Conservation (phyloP, 2,113 vertebrate species). For the Epinephelus lanceolatus region DNA sequence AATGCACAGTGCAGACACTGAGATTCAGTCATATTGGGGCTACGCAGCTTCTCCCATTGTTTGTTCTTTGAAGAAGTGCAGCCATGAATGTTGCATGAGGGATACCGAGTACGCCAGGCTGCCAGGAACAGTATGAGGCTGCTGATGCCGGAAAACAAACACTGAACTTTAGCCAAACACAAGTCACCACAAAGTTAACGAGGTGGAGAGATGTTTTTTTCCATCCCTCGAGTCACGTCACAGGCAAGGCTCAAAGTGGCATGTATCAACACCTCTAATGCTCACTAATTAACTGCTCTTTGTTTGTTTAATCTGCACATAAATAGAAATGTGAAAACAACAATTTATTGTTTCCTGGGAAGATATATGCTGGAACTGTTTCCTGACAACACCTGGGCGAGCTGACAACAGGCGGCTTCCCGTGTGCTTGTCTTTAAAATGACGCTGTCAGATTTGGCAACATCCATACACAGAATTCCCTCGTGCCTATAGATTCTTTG, state of each 20-base stretch:
- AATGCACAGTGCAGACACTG: neutral
- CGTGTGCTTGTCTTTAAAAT: too few relatives aligned
- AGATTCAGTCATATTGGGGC: conserved; percentile 1
- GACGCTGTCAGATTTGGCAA: too few relatives aligned
- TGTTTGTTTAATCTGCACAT: too few relatives aligned
- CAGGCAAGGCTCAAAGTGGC: neutral
- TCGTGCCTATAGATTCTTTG: too few relatives aligned
- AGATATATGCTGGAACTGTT: too few relatives aligned
- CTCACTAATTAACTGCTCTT: neutral
- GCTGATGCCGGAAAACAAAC: conserved; percentile 31
- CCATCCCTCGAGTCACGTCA: neutral
- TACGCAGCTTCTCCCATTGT: neutral
- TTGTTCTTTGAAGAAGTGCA: conserved; percentile 33
- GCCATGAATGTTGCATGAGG: conserved; percentile 58
- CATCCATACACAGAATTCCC: too few relatives aligned
- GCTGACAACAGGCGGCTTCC: too few relatives aligned
- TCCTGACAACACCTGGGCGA: too few relatives aligned
- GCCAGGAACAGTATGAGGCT: conserved; percentile 2
- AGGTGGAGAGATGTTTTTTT: neutral
- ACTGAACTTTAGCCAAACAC: conserved; percentile 16
- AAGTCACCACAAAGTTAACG: neutral
- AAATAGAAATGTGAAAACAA: too few relatives aligned
- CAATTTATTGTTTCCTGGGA: too few relatives aligned
- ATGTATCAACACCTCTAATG: neutral
- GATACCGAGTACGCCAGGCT: neutral